Base-by-base conservation (phyloP, 1,140 invertebrate genomes). In the Pachypeltis micranthus region DNA sequence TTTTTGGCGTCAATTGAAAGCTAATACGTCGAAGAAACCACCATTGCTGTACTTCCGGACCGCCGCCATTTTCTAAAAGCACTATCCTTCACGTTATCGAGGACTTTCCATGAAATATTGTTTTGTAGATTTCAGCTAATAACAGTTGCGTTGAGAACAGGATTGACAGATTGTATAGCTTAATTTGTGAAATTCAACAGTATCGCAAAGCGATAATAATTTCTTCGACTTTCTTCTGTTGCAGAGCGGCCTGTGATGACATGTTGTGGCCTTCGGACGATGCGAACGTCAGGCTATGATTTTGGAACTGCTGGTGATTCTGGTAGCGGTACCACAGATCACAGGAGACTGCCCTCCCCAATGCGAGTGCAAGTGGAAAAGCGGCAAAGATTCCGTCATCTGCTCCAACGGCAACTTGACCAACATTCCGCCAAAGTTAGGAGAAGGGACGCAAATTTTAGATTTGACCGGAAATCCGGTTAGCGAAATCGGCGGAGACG, bases 291-390 rank as follows among this genome's bases (percentile, higher is more conserved):
- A 60, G 58, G 57, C 26, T 59, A 59, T 59, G 57, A 27, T 59
- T 29, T 7, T 59, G 28, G 57, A 34, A 59, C 16, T 59, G 1
- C 27, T 59, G 57, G 28, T 59, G 62, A 58, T 57, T 44, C 54
- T 44, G 26, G 60, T 28, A 10, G 61, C 55, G 44, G 34, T 57
- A 34, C 29, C 29, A 21, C 29, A 24, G 54, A 63, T 63, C 29
- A 23, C 62, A 25, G 55, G 62, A 26, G 62, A 63, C 67, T 88
- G 85, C 72, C 85, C 85, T 26, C 78, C 78, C 55, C 78, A 82
- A 65, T 91, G 88, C 76, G 85, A 88, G 72, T 90, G 88, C 76
- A 89, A 88, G 73, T 91, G 89, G 89, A 86, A 87, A 71, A 84
- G 82, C 70, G 87, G 87, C 66, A 91, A 91, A 74, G 85, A 89